A percentile compares a stretch with the other conserved stretches of the same genome.
These are phyloP conservation scores for Punctoribates punctum DNA, from an alignment of 2,888 invertebrate species.

Conservation along the genomic window DNA sequence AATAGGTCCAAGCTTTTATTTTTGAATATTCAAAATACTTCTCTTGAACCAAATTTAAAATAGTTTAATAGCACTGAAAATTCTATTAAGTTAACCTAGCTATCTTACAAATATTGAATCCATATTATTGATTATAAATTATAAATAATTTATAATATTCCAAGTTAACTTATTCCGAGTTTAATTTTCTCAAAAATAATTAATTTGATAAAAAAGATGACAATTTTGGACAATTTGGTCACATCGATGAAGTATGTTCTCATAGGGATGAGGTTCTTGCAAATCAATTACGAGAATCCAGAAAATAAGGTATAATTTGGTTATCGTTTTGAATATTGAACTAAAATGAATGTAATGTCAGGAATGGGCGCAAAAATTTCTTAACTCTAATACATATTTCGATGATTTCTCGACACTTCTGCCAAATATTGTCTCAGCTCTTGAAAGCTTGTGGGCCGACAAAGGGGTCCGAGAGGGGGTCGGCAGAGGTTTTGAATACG, in stretches of 20 bases:
- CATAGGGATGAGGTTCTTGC: constrained; percentile 63
- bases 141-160: too few relatives aligned
- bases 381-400: constrained; percentile 49
- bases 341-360: constrained; percentile 51
- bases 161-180: too few relatives aligned
- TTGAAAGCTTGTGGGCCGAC: constrained; percentile 59
- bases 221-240: constrained; percentile 63
- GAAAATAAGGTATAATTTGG: constrained; percentile 57
- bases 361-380: constrained; percentile 37
- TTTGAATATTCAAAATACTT: too few relatives aligned
- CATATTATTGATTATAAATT: too few relatives aligned
- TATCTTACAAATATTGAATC: too few relatives aligned
- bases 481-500: constrained; percentile 60
- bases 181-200: too few relatives aligned
- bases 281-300: constrained; percentile 62
- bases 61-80: too few relatives aligned
- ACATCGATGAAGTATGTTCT: constrained; percentile 67
- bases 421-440: constrained; percentile 51
- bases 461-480: constrained; percentile 63
- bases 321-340: constrained; percentile 39
- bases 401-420: constrained; percentile 53
- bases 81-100: too few relatives aligned
- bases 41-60: too few relatives aligned
- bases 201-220: too few relatives aligned
- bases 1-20: too few relatives aligned